Base-by-base conservation (phyloP, 2,113 vertebrate genomes). In the Glaucomys volans region DNA sequence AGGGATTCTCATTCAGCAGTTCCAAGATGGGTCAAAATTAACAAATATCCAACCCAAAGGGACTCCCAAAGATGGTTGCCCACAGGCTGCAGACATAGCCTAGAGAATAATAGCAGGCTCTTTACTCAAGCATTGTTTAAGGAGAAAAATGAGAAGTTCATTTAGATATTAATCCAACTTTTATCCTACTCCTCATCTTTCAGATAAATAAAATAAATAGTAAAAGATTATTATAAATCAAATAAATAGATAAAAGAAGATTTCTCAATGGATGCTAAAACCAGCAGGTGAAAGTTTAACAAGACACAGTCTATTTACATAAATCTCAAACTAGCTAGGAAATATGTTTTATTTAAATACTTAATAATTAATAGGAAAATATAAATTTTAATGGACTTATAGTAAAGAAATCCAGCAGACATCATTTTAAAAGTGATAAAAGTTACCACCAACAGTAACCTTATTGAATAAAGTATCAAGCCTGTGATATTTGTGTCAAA, bases 301-400 rank as follows among this genome's bases (percentile, higher is more conserved):
- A 81, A 87, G 40, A 30, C 75, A 67, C 0, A 66, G 28, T 83
- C 2, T 57, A 44, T 54, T 66, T 87, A 79, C 44, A 64, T 44
- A 54, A 54, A 93, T 66, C 69, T 80, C 9, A 52, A 93, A 91
- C 40, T 52, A 50, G 0, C 24, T 66, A 37, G 37, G 66, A 83
- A 54, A 83, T 81, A 71, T 26, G 14, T 59, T 52, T 88, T 91
- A 50, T 85, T 47, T 50, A 71, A 5, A 1, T 76, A 32, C 10
- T 92, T 83, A 79, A 85, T 54, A 52, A 80, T 32, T 54, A 80
- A 47, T 50, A 93, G 35, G n/a, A 75, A 85, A 79, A 80, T 69
- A 50, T 87, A 35, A 35, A 90, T 89, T 93, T 76, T 77, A 81
- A n/a, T 50, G 92, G n/a, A n/a, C 44, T 76, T 2, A 47, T 8